Evolutionary conservation across 1,140 invertebrate species (phyloP).

Genomic region (Cepaea nemoralis): DNA sequence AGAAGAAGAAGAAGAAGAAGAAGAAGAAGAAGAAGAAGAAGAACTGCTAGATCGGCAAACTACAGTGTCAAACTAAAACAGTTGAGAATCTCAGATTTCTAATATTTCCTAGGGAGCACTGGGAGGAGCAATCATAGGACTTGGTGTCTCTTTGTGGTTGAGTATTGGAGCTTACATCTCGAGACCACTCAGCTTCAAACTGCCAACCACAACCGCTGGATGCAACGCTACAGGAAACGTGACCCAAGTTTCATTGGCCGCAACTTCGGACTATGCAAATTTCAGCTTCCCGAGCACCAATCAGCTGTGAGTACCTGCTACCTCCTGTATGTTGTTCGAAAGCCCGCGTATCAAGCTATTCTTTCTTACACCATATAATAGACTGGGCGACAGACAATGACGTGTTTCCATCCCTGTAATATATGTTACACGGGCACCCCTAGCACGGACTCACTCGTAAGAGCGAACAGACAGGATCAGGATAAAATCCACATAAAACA

Average conservation of each 20-base stretch:
- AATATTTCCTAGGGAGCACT: constrained; percentile 53
- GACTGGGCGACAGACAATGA: no score
- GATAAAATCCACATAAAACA: no score
- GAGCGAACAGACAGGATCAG: no score
- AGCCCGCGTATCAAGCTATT: no score
- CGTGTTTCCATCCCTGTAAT: no score
- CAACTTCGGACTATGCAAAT: constrained; percentile 1
- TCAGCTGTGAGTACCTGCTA: constrained; percentile 1
- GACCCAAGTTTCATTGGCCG: background rate
- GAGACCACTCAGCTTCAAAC: constrained; percentile 46
- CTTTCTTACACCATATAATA: no score
- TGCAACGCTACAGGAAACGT: constrained; percentile 45
- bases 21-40: background rate
- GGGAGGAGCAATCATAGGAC: constrained; percentile 50
- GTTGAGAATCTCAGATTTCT: constrained; percentile 7
- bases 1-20: background rate
- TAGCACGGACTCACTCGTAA: no score
- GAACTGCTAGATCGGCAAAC: background rate
- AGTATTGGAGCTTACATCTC: constrained; percentile 56
- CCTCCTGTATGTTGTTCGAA: no score
- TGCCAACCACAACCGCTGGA: constrained; percentile 46
- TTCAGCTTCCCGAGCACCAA: background rate
- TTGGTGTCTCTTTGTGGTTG: constrained; percentile 55
- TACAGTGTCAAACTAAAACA: no score
- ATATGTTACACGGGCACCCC: no score